phyloP scores from a whole-genome alignment of 1,140 invertebrate species.

The Pseudomyrmex gracilis region DNA sequence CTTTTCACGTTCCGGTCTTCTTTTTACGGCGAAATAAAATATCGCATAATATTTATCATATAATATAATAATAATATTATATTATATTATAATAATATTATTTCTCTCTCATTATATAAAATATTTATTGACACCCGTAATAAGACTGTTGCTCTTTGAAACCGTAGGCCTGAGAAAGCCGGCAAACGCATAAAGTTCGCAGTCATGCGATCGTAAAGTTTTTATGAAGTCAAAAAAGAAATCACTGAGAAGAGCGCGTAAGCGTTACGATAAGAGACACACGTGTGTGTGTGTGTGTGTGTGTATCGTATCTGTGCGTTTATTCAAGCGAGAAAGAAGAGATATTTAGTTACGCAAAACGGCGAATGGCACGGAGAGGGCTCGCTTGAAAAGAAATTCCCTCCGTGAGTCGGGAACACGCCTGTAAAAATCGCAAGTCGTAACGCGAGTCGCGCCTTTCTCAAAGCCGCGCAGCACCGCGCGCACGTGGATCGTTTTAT shows the following conservation, averaged over 20 bases:
- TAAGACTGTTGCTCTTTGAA: no score
- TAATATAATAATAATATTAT: no score
- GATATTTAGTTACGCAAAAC: conserved; percentile 14
- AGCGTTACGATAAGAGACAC: conserved; percentile 4
- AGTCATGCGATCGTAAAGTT: neutral
- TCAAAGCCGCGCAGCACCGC: neutral
- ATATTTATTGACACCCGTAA: no score
- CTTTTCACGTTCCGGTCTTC: no score
- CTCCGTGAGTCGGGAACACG: conserved; percentile 1
- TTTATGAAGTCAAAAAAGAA: no score
- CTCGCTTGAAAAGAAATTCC: conserved; percentile 32
- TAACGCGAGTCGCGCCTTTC: conserved; percentile 16
- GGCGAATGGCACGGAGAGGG: conserved; percentile 33
- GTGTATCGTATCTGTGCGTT: neutral
- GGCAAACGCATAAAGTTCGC: no score
- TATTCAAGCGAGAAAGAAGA: neutral
- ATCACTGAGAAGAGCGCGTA: neutral
- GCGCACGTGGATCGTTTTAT: conserved; percentile 54
- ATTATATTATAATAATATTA: no score
- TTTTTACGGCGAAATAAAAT: no score
- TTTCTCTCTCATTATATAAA: no score
- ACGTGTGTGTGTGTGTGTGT: no score
- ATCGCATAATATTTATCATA: no score
- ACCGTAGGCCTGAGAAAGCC: no score
- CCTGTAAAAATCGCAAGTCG: conserved; percentile 38